Evolutionary conservation across 2,888 invertebrate genomes (phyloP).

Genomic region (Sceliomorpha sp.): DNA sequence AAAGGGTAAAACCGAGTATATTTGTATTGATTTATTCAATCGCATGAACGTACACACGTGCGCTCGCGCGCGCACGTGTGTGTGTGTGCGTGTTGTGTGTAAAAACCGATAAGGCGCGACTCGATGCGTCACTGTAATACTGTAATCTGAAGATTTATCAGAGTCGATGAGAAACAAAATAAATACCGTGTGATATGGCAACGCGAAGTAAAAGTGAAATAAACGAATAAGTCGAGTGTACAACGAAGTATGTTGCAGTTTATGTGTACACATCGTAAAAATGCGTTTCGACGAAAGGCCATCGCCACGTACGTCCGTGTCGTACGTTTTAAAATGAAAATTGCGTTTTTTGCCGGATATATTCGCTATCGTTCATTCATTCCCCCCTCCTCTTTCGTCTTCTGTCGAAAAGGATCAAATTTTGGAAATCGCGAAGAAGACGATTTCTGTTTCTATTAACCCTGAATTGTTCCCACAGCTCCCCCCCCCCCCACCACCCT

Average conservation of each 20-base stretch:
- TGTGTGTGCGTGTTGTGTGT: slow-evolving; percentile 45
- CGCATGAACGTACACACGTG: slow-evolving; percentile 33
- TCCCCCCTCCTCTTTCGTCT: no score
- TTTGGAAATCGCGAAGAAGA: no score
- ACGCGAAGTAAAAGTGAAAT: slow-evolving; percentile 48
- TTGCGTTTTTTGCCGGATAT: not conserved
- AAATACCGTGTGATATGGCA: slow-evolving; percentile 51
- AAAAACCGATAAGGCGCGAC: slow-evolving; percentile 57
- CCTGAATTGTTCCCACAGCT: no score
- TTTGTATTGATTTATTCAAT: slow-evolving; percentile 52
- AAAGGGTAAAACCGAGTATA: slow-evolving; percentile 26
- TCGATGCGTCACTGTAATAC: slow-evolving; percentile 55
- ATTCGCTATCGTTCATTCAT: no score
- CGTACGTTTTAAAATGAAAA: slow-evolving; percentile 39
- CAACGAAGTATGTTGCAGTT: slow-evolving; percentile 38
- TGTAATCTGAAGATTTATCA: slow-evolving; percentile 59
- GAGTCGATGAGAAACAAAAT: slow-evolving; percentile 54
- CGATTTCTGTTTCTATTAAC: no score
- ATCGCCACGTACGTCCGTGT: slow-evolving; percentile 46
- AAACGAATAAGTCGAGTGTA: slow-evolving; percentile 53
- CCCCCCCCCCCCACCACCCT: no score
- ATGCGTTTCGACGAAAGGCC: slow-evolving; percentile 33
- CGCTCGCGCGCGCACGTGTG: no score
- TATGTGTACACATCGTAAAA: slow-evolving; percentile 50
- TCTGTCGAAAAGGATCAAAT: no score